Evolutionary conservation across 1,140 invertebrate species (phyloP).

Genomic region (Leptinotarsa undecemlineata): DNA sequence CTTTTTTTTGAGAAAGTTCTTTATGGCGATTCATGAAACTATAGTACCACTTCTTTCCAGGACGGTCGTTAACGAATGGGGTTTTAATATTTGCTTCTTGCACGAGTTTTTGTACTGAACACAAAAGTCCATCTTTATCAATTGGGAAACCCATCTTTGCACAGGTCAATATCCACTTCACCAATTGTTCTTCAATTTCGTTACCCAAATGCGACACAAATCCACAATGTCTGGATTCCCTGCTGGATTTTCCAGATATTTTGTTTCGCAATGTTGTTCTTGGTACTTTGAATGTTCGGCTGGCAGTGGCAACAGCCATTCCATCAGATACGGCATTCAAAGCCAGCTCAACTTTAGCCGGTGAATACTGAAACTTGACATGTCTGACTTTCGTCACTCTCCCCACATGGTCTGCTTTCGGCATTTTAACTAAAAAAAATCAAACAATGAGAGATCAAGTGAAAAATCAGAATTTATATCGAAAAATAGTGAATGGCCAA

Average conservation of each 20-base stretch:
- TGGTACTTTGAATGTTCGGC: constrained; percentile 7
- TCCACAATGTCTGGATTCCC: constrained; percentile 4
- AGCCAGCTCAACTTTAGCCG: constrained; percentile 1
- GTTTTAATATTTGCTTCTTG: constrained; percentile 1
- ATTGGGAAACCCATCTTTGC: constrained; percentile 7
- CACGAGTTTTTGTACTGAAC: constrained; percentile 13
- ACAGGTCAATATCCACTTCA: constrained; percentile 5
- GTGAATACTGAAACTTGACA: constrained; percentile 8
- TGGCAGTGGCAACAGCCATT: constrained; percentile 7
- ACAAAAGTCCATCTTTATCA: constrained; percentile 9
- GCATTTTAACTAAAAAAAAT: constrained; percentile 6
- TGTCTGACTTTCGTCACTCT: constrained; percentile 7
- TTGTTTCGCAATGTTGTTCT: constrained; percentile 5
- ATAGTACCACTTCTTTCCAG: constrained; percentile 7
- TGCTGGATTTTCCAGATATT: constrained; percentile 5
- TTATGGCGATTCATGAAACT: constrained; percentile 3
- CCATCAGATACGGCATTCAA: constrained; percentile 7
- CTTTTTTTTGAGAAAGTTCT: constrained; percentile 12
- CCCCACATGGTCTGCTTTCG: constrained; percentile 7
- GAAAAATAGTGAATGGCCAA: constrained; percentile 5
- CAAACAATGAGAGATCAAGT: neutral
- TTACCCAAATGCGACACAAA: constrained; percentile 7
- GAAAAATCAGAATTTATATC: constrained; percentile 6
- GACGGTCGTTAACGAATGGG: constrained; percentile 1
- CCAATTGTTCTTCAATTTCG: constrained; percentile 8